A percentile compares a stretch with the other conserved stretches of the same genome.
Evolutionary conservation across 2,888 invertebrate species (phyloP).

Genomic region (Phanerotoma sp.): DNA sequence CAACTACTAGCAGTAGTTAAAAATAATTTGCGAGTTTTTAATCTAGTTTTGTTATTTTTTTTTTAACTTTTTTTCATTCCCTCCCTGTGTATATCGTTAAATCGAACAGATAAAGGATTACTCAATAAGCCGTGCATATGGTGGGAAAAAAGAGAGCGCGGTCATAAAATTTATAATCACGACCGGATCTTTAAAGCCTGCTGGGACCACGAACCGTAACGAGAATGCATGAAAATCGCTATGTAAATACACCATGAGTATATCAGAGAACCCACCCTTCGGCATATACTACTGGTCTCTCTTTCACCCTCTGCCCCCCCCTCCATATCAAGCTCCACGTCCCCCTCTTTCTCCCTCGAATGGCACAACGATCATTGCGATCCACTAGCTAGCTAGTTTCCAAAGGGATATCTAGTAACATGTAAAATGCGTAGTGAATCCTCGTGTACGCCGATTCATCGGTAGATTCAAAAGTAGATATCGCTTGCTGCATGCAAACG

Average conservation of each 20-base stretch:
- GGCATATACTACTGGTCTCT: neutral
- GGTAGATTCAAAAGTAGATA: conserved; percentile 1
- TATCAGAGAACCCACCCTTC: conserved; percentile 16
- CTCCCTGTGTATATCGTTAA: conserved; percentile 4
- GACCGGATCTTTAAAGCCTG: conserved; percentile 20
- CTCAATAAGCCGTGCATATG: conserved; percentile 13
- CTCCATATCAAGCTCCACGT: neutral
- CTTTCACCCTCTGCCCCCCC: neutral
- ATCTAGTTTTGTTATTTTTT: neutral
- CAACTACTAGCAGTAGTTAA: neutral
- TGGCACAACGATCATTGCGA: neutral
- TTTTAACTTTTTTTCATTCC: too few species aligned
- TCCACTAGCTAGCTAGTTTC: neutral
- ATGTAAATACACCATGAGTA: conserved; percentile 30
- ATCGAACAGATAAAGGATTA: conserved; percentile 9
- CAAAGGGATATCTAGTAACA: neutral
- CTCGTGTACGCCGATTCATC: neutral
- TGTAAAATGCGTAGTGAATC: neutral
- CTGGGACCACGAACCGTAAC: conserved; percentile 26
- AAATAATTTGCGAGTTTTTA: conserved; percentile 8
- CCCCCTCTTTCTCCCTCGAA: neutral
- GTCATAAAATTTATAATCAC: conserved; percentile 24
- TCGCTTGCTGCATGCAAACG: too few species aligned
- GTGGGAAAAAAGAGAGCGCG: conserved; percentile 15
- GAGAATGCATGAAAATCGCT: conserved; percentile 28